A percentile compares a stretch with the other conserved stretches of the same genome.
phyloP scores from a whole-genome alignment of 2,113 vertebrate genomes.

The Hiodon alosoides region DNA sequence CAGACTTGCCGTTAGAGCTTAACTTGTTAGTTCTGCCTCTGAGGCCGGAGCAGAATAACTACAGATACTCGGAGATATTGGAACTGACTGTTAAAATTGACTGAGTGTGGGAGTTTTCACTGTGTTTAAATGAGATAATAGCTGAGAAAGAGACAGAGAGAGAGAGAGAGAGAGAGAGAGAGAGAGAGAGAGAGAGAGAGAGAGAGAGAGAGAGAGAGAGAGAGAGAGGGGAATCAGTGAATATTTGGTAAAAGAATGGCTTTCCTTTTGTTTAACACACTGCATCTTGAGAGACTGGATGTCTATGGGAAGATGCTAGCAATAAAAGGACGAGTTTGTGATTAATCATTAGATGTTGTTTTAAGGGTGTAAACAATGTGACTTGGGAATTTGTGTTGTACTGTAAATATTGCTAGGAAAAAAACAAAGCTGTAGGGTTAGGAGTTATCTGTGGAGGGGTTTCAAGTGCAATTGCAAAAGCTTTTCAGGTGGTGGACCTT shows the following conservation, averaged over 20 bases:
- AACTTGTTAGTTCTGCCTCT: conserved; percentile 86
- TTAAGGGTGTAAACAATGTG: conserved; percentile 59
- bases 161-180: conserved; percentile 7
- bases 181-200: conserved; percentile 14
- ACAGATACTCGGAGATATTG: conserved; percentile 92
- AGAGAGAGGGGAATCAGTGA: conserved; percentile 64
- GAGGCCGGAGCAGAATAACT: conserved; percentile 78
- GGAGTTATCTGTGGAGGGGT: conserved; percentile 46
- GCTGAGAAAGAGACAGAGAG: conserved; percentile 43
- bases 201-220: conserved; percentile 71
- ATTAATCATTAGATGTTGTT: conserved; percentile 58
- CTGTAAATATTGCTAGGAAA: conserved; percentile 44
- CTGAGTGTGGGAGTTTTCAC: conserved; percentile 76
- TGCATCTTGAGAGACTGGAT: conserved; percentile 37
- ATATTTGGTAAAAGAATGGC: conserved; percentile 60
- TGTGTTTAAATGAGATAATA: conserved; percentile 81
- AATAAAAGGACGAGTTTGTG: conserved; percentile 59
- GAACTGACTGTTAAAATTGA: conserved; percentile 84
- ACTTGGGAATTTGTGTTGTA: conserved; percentile 49
- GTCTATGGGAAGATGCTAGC: conserved; percentile 60
- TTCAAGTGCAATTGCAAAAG: background rate
- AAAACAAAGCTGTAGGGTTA: conserved; percentile 55
- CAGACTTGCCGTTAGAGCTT: conserved; percentile 93
- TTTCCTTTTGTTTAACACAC: conserved; percentile 49
- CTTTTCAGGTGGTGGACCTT: conserved; percentile 1